These are phyloP conservation scores for Morinoia aosen DNA, from an alignment of 2,888 invertebrate species.

Conservation along the genomic window DNA sequence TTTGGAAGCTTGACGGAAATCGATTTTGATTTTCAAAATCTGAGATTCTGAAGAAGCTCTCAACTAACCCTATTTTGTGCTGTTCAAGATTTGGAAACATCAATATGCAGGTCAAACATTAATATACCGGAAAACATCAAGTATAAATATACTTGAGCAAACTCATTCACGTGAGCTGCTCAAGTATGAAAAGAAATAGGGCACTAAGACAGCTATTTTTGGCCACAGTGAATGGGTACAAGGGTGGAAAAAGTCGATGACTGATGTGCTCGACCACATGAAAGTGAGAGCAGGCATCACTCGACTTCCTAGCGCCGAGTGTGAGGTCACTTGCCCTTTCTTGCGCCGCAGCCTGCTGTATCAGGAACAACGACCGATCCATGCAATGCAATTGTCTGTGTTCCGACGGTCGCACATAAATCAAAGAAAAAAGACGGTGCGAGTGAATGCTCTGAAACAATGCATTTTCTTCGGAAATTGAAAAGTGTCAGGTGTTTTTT, in stretches of 20 bases:
- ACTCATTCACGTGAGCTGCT: background rate
- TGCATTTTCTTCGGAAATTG: background rate
- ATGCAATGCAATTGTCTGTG: background rate
- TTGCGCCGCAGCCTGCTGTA: background rate
- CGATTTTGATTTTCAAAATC: background rate
- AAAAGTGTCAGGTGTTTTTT: background rate
- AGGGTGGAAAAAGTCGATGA: background rate
- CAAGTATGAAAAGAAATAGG: background rate
- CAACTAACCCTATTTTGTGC: background rate
- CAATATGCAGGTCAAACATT: background rate
- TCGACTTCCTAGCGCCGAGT: background rate
- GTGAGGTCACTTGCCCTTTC: constrained; percentile 13
- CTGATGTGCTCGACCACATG: background rate
- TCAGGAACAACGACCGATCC: background rate
- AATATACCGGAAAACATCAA: background rate
- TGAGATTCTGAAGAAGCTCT: background rate
- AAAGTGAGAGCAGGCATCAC: background rate
- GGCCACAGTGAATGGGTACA: background rate
- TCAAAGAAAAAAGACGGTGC: background rate
- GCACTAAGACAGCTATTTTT: background rate
- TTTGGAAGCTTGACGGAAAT: background rate
- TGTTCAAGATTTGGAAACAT: background rate
- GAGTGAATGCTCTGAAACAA: background rate
- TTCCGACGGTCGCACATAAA: background rate
- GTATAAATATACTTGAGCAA: too few relatives aligned